phyloP scores from a whole-genome alignment of 2,113 vertebrate genomes.

The Sander lucioperca region DNA sequence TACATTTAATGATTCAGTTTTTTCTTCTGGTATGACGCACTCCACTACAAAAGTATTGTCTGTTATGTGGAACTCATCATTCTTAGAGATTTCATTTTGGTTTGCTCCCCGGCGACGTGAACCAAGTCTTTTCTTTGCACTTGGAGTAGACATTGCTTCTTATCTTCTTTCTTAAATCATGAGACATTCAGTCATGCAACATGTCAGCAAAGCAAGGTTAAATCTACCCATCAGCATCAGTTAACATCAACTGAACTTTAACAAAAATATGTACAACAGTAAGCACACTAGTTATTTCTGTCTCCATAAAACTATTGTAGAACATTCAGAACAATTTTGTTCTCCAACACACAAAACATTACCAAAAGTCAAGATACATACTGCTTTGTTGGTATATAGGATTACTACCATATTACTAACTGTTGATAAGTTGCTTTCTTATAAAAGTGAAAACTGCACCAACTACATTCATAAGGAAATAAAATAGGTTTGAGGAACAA shows the following conservation, averaged over 20 bases:
- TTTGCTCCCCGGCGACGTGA: slow-evolving; percentile 65
- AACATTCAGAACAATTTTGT: not conserved
- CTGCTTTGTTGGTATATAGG: too few species aligned
- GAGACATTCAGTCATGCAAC: slow-evolving; percentile 46
- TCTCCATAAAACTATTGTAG: not conserved
- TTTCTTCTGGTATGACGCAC: not conserved
- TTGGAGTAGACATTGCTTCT: slow-evolving; percentile 73
- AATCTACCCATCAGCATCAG: not conserved
- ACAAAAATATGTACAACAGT: not conserved
- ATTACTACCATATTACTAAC: not conserved
- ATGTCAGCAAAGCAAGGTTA: slow-evolving; percentile 13
- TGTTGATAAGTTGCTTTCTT: not conserved
- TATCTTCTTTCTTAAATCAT: slow-evolving; percentile 69
- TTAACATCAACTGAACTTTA: not conserved
- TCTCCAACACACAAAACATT: not conserved
- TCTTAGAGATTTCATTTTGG: slow-evolving; percentile 35
- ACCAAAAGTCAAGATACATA: not conserved
- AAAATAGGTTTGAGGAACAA: not conserved
- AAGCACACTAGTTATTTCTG: not conserved
- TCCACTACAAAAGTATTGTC: not conserved
- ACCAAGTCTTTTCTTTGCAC: slow-evolving; percentile 83
- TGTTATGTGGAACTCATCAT: slow-evolving; percentile 1
- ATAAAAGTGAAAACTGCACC: not conserved
- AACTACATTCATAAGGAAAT: not conserved
- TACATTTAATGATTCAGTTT: not conserved